Percentiles rank a stretch among this genome's conserved stretches.
phyloP scores from a whole-genome alignment of 2,888 invertebrate species.

The Lepidocyrtoides sp. region DNA sequence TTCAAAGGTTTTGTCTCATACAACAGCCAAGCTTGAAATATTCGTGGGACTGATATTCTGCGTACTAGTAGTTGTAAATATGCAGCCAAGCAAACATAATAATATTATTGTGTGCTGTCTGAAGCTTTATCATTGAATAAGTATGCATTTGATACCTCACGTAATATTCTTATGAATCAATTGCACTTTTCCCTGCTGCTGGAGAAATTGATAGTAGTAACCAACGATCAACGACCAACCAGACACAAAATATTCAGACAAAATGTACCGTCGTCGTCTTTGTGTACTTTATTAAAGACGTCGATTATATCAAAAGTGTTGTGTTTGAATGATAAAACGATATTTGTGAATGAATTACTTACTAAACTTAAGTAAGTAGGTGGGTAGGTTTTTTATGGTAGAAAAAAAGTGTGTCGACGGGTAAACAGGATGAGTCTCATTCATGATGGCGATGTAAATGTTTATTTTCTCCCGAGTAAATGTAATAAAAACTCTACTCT shows the following conservation, averaged over 20 bases:
- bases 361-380: too few species aligned
- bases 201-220: neutral
- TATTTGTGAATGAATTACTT: slow-evolving; percentile 32
- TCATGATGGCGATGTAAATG: neutral
- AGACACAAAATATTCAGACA: neutral
- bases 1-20: neutral
- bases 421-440: slow-evolving; percentile 28
- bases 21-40: neutral
- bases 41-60: neutral
- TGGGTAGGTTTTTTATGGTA: neutral
- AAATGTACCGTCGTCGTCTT: neutral
- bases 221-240: neutral
- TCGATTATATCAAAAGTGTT: neutral
- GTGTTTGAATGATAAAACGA: neutral
- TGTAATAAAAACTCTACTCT: neutral
- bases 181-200: neutral
- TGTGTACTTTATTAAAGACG: slow-evolving; percentile 9
- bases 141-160: neutral
- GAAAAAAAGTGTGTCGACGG: slow-evolving; percentile 44
- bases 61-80: neutral
- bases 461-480: slow-evolving; percentile 31
- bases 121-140: neutral
- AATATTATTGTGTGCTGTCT: neutral
- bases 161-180: neutral
- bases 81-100: neutral